Base-by-base conservation (phyloP, 2,888 invertebrate species). In the Ophonus ardosiacus region DNA sequence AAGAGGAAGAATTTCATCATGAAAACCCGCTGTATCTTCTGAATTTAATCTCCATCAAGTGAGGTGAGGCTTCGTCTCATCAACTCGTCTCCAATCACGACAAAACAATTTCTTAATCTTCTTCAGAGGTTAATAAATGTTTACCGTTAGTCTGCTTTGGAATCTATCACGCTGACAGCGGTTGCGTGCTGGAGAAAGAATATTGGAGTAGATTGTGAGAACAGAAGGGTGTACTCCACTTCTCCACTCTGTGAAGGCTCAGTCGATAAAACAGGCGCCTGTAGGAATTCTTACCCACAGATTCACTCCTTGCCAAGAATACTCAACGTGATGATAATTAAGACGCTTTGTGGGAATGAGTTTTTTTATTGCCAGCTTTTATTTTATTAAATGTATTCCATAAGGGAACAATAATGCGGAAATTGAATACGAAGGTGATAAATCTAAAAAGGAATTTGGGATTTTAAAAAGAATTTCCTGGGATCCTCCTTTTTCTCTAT, bases 111-210 rank as follows among this genome's bases (percentile, higher is more conserved):
- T 68, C 38, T 38, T 68, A 68, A 68, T 68, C 68, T 68, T 24
- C 68, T 63, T 21, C 38, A 15, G 31, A 68, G 68, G 68, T 68
- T 68, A 38, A 68, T 68, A 31, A 68, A 68, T 68, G 68, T 68
- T 68, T 68, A 68, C 68, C 68, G 68, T 68, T 68, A 68, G 31
- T 6, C n/a, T 68, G n/a, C 15, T 5, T 15, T 24, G 38, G 15
- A 38, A 68, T 68, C 31, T 68, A 68, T 68, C 38, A 68, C n/a
- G 68, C 31, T 68, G 68, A 68, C 68, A 68, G 68, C 68, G 38
- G 63, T 63, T 63, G 7, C 63, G 63, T 21, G 24, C 4, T 13
- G 1, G 17, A 7, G 68, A 24, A 31, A 68, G 68, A 68, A 68
- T 68, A 68, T 15, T 68, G 68, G 31, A 68, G 31, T 68, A 38